These are phyloP conservation scores for Acronicta aceris DNA, from an alignment of 2,888 invertebrate species.

Conservation along the genomic window DNA sequence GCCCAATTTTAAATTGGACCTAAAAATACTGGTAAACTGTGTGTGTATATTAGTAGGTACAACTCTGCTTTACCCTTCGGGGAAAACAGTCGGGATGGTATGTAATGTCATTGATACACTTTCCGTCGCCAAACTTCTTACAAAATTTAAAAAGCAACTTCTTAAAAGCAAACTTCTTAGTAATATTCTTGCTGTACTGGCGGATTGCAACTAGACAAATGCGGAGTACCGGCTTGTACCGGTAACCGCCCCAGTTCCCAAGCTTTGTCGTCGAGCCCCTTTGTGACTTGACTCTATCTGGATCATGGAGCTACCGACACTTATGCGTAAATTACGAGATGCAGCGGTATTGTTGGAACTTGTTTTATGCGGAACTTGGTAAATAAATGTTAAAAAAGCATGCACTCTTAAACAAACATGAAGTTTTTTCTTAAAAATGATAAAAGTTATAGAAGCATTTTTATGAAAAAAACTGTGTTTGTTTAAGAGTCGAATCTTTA, in stretches of 20 bases:
- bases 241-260: slow-evolving; percentile 77
- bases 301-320: slow-evolving; percentile 64
- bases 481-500: too few relatives aligned
- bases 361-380: slow-evolving; percentile 24
- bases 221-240: slow-evolving; percentile 61
- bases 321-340: slow-evolving; percentile 47
- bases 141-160: neutral
- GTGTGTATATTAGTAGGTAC: too few relatives aligned
- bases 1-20: too few relatives aligned
- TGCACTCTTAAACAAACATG: too few relatives aligned
- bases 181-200: slow-evolving; percentile 40
- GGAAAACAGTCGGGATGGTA: too few relatives aligned
- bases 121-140: too few relatives aligned
- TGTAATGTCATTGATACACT: too few relatives aligned
- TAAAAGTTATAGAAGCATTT: neutral
- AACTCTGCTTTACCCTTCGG: too few relatives aligned
- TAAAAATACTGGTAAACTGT: too few relatives aligned
- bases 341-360: slow-evolving; percentile 26
- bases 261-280: slow-evolving; percentile 67
- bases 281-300: slow-evolving; percentile 71
- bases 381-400: neutral
- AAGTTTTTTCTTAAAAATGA: too few relatives aligned
- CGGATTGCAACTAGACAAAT: slow-evolving; percentile 56
- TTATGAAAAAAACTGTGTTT: neutral
- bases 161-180: slow-evolving; percentile 38